Base-by-base conservation (phyloP, 2,113 vertebrate species). In the Crotalus tigris region DNA sequence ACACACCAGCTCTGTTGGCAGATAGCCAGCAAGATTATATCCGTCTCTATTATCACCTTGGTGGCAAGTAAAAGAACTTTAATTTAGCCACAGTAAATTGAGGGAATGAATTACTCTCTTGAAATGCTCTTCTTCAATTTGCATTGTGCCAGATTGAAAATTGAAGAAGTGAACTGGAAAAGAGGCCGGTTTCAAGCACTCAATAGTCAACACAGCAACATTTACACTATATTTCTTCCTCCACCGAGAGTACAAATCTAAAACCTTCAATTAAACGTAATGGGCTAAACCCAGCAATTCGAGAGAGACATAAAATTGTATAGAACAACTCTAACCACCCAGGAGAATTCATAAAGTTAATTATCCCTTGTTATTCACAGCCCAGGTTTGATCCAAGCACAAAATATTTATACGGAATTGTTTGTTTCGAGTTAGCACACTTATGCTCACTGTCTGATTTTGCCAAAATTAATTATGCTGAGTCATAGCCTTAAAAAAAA, bases 101-200 rank as follows among this genome's bases (percentile, higher is more conserved):
- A 89, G 33, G 55, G 75, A 44, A 39, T 89, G 54, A 58, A 39
- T 89, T 58, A 21, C 39, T 59, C 15, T 23, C 57, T 26, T 49
- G 54, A 57, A 12, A 91, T 5, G 11, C 26, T 3, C 23, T 91
- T 59, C 55, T 19, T 33, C 55, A 12, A 49, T 59, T 87, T 49
- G 6, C 58, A 53, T 33, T 87, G 10, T 53, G 85, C 93, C 93
- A 95, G 87, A 94, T 61, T 15, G 0, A 5, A 92, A 95, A 91
- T 94, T 92, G 90, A 95, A 96, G 93, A 46, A 61, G 81, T 58
- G 15, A 64, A 54, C 93, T 92, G 69, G 64, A 94, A 95, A 58
- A 54, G 90, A 33, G n/a, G 46, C 85, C 17, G 9, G 24, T 64
- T 81, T 57, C 51, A 26, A 44, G 33, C 61, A 54, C 49, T 54